phyloP scores from a whole-genome alignment of 2,888 invertebrate genomes.

The Macaria notata region DNA sequence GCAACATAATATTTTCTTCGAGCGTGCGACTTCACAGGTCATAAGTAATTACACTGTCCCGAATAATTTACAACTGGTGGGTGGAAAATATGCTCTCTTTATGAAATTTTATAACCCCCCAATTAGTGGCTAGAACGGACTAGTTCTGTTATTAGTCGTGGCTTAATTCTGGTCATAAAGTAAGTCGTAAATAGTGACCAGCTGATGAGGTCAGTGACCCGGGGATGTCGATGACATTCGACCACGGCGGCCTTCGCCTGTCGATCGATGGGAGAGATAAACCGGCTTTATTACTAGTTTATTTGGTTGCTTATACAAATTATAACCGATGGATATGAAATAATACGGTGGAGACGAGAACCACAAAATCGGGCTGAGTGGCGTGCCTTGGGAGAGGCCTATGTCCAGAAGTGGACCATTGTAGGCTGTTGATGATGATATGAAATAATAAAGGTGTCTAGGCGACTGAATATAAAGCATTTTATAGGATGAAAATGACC shows the following conservation, averaged over 20 bases:
- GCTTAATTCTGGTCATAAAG: conserved; percentile 29
- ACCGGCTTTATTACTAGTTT: background rate
- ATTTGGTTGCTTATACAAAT: background rate
- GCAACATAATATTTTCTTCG: no score
- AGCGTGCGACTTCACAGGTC: no score
- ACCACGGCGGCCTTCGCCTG: conserved; percentile 32
- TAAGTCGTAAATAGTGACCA: conserved; percentile 35
- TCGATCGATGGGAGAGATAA: conserved; percentile 32
- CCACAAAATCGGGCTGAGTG: no score
- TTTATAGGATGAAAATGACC: no score
- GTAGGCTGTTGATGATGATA: no score
- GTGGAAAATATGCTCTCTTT: conserved; percentile 4
- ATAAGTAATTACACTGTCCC: background rate
- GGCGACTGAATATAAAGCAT: no score
- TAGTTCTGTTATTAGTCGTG: conserved; percentile 29
- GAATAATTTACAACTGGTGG: background rate
- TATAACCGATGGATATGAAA: no score
- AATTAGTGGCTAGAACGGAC: conserved; percentile 30
- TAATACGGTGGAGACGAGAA: no score
- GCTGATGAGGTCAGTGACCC: conserved; percentile 45
- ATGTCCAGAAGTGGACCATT: no score
- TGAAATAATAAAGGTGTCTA: no score
- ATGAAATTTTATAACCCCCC: conserved; percentile 15
- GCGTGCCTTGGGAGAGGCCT: no score
- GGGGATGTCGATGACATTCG: conserved; percentile 38